Percentiles rank a stretch among this genome's conserved stretches.
These are phyloP conservation scores for Solea senegalensis DNA, from an alignment of 2,113 vertebrate species.

Conservation along the genomic window DNA sequence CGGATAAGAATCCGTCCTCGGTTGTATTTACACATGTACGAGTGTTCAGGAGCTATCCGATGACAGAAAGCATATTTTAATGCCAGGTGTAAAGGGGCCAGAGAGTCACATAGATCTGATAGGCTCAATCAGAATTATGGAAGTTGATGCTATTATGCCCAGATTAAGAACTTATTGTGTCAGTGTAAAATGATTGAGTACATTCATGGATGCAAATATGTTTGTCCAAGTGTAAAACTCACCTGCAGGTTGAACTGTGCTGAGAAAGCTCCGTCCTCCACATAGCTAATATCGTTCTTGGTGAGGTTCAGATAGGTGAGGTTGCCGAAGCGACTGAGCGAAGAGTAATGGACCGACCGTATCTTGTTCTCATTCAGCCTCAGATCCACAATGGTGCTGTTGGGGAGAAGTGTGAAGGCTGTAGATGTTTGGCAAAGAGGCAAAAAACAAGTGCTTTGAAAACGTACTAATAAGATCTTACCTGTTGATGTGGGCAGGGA, in stretches of 20 bases:
- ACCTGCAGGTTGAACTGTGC: slow-evolving; percentile 93
- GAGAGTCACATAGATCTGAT: too few relatives aligned
- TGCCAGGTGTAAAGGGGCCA: too few relatives aligned
- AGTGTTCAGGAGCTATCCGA: too few relatives aligned
- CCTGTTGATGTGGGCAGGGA: slow-evolving; percentile 95
- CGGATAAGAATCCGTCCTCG: too few relatives aligned
- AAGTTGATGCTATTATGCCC: too few relatives aligned
- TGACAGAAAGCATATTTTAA: too few relatives aligned
- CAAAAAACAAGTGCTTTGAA: neutral
- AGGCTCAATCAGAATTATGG: too few relatives aligned
- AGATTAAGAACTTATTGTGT: too few relatives aligned
- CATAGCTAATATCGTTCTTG: slow-evolving; percentile 96
- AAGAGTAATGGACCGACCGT: slow-evolving; percentile 92
- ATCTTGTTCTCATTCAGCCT: slow-evolving; percentile 98
- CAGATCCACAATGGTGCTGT: slow-evolving; percentile 94
- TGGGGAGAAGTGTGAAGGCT: slow-evolving; percentile 19
- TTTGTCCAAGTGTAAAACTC: neutral
- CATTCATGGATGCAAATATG: too few relatives aligned
- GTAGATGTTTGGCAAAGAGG: neutral
- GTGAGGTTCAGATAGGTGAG: slow-evolving; percentile 99
- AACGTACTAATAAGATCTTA: slow-evolving; percentile 1
- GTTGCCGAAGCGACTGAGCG: slow-evolving; percentile 96
- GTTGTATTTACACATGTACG: too few relatives aligned
- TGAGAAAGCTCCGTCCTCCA: slow-evolving; percentile 97
- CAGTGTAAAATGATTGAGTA: too few relatives aligned